Evolutionary conservation across 2,888 invertebrate species (phyloP).

Genomic region (Aspidiotus rigidus): DNA sequence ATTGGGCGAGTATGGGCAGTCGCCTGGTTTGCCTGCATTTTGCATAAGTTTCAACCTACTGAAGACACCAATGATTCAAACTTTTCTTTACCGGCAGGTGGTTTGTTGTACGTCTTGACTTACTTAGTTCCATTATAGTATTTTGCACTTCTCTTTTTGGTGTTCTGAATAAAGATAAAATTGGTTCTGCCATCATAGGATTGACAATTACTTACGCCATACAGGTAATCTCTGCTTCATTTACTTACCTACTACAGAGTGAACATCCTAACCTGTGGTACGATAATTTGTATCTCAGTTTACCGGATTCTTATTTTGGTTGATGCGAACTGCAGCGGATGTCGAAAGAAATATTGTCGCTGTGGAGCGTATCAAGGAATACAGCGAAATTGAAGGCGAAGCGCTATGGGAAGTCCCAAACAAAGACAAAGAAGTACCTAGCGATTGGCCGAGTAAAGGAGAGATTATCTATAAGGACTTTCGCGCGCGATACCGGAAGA

Average conservation of each 20-base stretch:
- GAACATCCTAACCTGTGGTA: slow-evolving; percentile 64
- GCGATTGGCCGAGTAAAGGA: slow-evolving; percentile 72
- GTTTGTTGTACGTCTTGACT: slow-evolving; percentile 89
- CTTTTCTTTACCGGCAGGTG: slow-evolving; percentile 52
- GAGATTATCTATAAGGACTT: slow-evolving; percentile 59
- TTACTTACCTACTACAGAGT: slow-evolving; percentile 59
- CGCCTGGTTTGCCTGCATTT: too few species aligned
- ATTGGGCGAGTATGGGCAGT: too few species aligned
- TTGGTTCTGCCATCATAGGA: slow-evolving; percentile 71
- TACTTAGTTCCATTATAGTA: slow-evolving; percentile 92
- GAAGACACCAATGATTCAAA: background rate
- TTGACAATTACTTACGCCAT: slow-evolving; percentile 80
- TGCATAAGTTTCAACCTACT: too few species aligned
- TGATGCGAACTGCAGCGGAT: slow-evolving; percentile 82
- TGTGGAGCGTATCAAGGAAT: slow-evolving; percentile 53
- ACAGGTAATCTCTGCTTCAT: slow-evolving; percentile 52
- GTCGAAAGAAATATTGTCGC: slow-evolving; percentile 54
- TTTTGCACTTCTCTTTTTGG: slow-evolving; percentile 90
- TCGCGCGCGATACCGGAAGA: slow-evolving; percentile 34
- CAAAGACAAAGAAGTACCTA: slow-evolving; percentile 41
- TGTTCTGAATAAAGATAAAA: slow-evolving; percentile 63
- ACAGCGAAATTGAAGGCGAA: slow-evolving; percentile 43
- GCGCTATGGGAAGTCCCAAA: slow-evolving; percentile 32
- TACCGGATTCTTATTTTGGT: slow-evolving; percentile 90
- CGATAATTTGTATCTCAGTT: slow-evolving; percentile 49